A percentile compares a stretch with the other conserved stretches of the same genome.
These are phyloP conservation scores for Glomeris maerens DNA, from an alignment of 1,140 invertebrate genomes.

Conservation along the genomic window DNA sequence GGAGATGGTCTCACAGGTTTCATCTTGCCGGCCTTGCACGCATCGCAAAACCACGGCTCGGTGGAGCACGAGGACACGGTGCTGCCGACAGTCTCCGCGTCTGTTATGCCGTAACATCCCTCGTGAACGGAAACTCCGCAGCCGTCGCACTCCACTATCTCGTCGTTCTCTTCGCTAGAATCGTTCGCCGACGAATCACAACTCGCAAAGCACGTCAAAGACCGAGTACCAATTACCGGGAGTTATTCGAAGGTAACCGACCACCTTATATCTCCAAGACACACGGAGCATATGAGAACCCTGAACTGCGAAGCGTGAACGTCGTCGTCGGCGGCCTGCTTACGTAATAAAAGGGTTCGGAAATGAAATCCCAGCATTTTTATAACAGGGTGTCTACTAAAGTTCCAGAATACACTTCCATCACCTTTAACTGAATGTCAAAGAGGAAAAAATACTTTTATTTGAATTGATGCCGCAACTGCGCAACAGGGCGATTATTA, in stretches of 20 bases:
- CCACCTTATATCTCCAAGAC: slow-evolving; percentile 60
- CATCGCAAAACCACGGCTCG: slow-evolving; percentile 96
- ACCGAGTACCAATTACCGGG: too few relatives aligned
- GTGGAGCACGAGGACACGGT: slow-evolving; percentile 82
- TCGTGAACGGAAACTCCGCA: slow-evolving; percentile 93
- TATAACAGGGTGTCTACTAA: too few relatives aligned
- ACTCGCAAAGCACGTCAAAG: too few relatives aligned
- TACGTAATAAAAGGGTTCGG: background rate
- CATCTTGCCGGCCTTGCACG: slow-evolving; percentile 78
- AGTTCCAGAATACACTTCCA: too few relatives aligned
- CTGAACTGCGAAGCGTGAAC: slow-evolving; percentile 17
- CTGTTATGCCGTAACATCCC: slow-evolving; percentile 90
- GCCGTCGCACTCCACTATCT: slow-evolving; percentile 92
- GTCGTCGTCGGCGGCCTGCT: slow-evolving; percentile 7
- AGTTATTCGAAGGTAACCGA: too few relatives aligned
- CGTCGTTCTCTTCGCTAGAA: slow-evolving; percentile 79
- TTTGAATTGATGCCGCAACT: too few relatives aligned
- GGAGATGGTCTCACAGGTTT: slow-evolving; percentile 42
- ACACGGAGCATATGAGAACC: slow-evolving; percentile 75
- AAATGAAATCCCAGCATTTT: too few relatives aligned
- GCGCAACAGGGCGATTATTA: too few relatives aligned
- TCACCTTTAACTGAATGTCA: slow-evolving; percentile 10
- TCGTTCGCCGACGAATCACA: too few relatives aligned
- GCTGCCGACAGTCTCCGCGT: slow-evolving; percentile 74
- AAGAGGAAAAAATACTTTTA: background rate